Evolutionary conservation across 2,113 vertebrate genomes (phyloP).

Genomic region (Mustela nigripes): DNA sequence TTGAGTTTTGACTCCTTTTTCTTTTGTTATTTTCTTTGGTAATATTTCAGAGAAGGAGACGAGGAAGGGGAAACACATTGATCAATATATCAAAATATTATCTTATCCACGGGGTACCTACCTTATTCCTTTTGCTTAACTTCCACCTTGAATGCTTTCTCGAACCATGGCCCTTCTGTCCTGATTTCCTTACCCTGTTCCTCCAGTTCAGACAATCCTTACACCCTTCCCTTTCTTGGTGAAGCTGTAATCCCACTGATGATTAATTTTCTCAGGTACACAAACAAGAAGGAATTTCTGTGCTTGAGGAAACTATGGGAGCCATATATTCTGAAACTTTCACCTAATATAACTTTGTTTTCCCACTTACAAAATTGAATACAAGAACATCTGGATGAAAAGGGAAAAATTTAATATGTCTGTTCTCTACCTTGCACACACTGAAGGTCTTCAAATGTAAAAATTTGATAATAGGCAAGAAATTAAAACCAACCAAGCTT

Average conservation of each 20-base stretch:
- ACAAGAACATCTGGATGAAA: neutral
- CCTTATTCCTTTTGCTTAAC: neutral
- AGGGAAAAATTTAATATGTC: neutral
- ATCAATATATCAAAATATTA: neutral
- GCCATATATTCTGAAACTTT: neutral
- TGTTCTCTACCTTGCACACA: neutral
- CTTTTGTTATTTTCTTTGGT: neutral
- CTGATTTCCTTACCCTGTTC: neutral
- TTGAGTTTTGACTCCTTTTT: neutral
- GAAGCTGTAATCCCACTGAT: neutral
- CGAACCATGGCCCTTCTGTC: neutral
- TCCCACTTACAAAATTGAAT: neutral
- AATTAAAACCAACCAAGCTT: neutral
- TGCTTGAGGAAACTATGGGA: neutral
- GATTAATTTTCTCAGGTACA: neutral
- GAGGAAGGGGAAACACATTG: neutral
- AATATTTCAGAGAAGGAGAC: neutral
- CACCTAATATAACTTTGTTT: neutral
- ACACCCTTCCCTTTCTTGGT: neutral
- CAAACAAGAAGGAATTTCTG: neutral
- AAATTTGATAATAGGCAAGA: neutral
- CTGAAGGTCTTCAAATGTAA: neutral
- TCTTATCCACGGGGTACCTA: neutral
- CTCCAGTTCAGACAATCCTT: neutral
- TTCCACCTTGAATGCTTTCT: neutral